Evolutionary conservation across 2,888 invertebrate genomes (phyloP).

Genomic region (Pseudococcus viburni): DNA sequence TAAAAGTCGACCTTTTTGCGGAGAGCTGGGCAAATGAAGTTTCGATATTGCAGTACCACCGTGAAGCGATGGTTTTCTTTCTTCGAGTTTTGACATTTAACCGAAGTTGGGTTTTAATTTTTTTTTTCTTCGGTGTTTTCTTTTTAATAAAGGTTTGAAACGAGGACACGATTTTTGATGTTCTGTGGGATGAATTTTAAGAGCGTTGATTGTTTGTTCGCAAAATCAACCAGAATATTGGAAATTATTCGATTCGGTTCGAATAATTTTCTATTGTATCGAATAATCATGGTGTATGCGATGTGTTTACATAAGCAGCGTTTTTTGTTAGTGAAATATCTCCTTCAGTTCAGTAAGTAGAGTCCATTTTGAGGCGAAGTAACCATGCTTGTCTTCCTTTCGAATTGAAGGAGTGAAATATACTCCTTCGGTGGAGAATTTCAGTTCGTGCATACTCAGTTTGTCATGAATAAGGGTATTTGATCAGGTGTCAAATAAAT

Average conservation of each 20-base stretch:
- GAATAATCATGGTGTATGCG: neutral
- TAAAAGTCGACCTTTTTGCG: slow-evolving; percentile 15
- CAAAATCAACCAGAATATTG: neutral
- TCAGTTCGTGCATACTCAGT: no score
- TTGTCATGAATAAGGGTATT: no score
- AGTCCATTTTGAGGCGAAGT: no score
- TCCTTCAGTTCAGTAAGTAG: neutral
- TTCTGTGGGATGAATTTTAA: neutral
- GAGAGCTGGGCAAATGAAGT: neutral
- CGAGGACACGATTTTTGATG: neutral
- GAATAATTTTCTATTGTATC: neutral
- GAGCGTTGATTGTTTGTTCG: neutral
- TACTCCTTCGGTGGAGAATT: no score
- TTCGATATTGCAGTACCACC: neutral
- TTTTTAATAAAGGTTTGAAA: slow-evolving; percentile 4
- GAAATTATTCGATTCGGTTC: neutral
- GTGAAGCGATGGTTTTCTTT: neutral
- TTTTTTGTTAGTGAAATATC: neutral
- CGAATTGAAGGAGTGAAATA: no score
- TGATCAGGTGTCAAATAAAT: no score
- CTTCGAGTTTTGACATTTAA: slow-evolving; percentile 20
- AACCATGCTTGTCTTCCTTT: no score
- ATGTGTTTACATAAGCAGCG: neutral
- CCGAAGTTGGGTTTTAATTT: neutral
- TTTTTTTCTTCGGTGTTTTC: neutral